Evolutionary conservation across 2,113 vertebrate species (phyloP).

Genomic region (Archocentrus centrarchus): DNA sequence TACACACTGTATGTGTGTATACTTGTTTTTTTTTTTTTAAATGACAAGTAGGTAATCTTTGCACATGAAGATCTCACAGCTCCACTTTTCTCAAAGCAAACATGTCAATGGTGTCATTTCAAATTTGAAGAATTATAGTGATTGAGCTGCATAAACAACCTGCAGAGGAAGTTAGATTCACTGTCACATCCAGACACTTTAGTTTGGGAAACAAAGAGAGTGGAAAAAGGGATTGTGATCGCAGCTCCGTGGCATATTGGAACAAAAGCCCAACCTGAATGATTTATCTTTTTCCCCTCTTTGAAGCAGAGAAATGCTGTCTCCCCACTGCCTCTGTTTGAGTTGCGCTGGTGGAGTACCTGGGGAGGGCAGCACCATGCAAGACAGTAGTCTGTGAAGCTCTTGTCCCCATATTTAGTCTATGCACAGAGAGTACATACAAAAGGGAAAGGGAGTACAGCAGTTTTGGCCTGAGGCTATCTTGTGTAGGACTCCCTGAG

Average conservation of each 20-base stretch:
- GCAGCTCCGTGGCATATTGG: constrained; percentile 76
- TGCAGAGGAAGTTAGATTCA: constrained; percentile 80
- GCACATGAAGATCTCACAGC: constrained; percentile 72
- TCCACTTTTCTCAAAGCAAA: constrained; percentile 75
- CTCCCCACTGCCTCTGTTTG: constrained; percentile 70
- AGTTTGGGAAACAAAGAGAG: constrained; percentile 77
- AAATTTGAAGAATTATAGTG: constrained; percentile 82
- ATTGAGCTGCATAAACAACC: constrained; percentile 84
- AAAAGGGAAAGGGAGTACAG: constrained; percentile 75
- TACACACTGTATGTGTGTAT: not conserved
- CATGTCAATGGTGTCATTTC: constrained; percentile 80
- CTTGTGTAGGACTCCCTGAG: constrained; percentile 73
- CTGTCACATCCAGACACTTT: constrained; percentile 82
- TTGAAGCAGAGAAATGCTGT: constrained; percentile 69
- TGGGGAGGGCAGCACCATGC: constrained; percentile 75
- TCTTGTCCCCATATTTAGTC: constrained; percentile 74
- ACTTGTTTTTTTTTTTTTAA: constrained; percentile 32
- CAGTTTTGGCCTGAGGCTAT: constrained; percentile 79
- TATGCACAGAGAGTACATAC: constrained; percentile 66
- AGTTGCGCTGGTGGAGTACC: constrained; percentile 65
- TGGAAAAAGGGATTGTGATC: constrained; percentile 83
- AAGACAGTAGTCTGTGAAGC: constrained; percentile 67
- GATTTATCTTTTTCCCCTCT: constrained; percentile 75
- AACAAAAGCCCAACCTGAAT: constrained; percentile 80
- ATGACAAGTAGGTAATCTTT: constrained; percentile 75